These are phyloP conservation scores for Halictus rubicundus DNA, from an alignment of 1,140 invertebrate species.

Conservation along the genomic window DNA sequence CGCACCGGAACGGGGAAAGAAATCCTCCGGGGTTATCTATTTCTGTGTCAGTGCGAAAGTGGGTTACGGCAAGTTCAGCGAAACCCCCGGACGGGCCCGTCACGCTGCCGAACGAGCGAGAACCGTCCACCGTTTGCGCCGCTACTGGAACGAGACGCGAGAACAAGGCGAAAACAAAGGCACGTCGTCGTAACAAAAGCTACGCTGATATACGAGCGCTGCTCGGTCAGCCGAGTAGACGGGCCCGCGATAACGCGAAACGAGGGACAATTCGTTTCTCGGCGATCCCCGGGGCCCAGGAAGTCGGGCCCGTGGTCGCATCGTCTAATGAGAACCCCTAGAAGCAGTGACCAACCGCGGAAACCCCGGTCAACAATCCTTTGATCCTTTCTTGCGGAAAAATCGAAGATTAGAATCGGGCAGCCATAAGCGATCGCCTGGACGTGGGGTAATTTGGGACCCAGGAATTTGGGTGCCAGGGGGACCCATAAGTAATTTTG, in stretches of 20 bases:
- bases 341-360: too few relatives aligned
- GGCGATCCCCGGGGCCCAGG: neutral
- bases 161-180: constrained; percentile 71
- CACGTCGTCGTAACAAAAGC: constrained; percentile 68
- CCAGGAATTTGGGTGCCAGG: too few relatives aligned
- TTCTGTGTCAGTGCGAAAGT: constrained; percentile 27
- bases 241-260: constrained; percentile 53
- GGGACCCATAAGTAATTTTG: too few relatives aligned
- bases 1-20: constrained; percentile 22
- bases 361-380: too few relatives aligned
- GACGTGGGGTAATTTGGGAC: too few relatives aligned
- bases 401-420: too few relatives aligned
- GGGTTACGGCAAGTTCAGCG: constrained; percentile 32
- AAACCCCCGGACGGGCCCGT: constrained; percentile 26
- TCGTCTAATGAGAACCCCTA: too few relatives aligned
- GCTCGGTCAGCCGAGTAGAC: constrained; percentile 42
- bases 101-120: constrained; percentile 12
- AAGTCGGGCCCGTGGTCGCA: too few relatives aligned
- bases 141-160: constrained; percentile 58
- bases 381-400: too few relatives aligned
- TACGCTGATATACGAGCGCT: constrained; percentile 66
- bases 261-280: constrained; percentile 65
- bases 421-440: too few relatives aligned
- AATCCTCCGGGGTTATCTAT: constrained; percentile 17
- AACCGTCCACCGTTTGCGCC: constrained; percentile 19